Evolutionary conservation across 2,888 invertebrate genomes (phyloP).

Genomic region (Dendrolimus houi): DNA sequence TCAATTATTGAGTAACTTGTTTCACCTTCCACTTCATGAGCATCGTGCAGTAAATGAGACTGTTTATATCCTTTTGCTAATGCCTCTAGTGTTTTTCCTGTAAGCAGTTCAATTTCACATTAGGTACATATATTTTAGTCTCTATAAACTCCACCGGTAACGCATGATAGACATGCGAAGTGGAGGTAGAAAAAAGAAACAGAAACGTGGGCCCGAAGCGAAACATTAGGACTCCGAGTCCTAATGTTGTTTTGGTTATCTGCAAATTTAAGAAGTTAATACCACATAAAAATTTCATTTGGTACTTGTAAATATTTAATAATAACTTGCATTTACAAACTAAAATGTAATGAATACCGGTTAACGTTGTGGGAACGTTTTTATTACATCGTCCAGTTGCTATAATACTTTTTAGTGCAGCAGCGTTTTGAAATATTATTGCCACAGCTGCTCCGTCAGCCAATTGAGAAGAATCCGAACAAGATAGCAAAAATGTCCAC

Average conservation of each 20-base stretch:
- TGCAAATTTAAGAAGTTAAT: too few species aligned
- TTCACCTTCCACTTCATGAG: slow-evolving; percentile 13
- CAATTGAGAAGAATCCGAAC: slow-evolving; percentile 63
- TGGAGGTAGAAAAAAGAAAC: too few species aligned
- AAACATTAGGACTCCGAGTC: too few species aligned
- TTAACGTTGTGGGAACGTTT: slow-evolving; percentile 58
- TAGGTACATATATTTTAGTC: too few species aligned
- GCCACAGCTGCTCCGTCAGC: slow-evolving; percentile 68
- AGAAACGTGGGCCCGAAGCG: too few species aligned
- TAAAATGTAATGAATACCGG: slow-evolving; percentile 26
- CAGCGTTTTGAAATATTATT: slow-evolving; percentile 51
- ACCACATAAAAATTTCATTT: too few species aligned
- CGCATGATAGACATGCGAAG: too few species aligned
- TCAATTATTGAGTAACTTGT: slow-evolving; percentile 15
- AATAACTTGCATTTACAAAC: too few species aligned
- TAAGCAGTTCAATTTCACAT: slow-evolving; percentile 4
- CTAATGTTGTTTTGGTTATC: too few species aligned
- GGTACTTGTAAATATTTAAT: too few species aligned
- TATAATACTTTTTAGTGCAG: slow-evolving; percentile 51
- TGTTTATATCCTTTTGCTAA: slow-evolving; percentile 60
- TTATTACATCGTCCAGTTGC: slow-evolving; percentile 61
- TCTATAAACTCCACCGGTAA: too few species aligned
- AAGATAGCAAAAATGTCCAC: slow-evolving; percentile 55
- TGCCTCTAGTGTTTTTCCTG: slow-evolving; percentile 61
- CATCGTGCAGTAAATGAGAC: slow-evolving; percentile 31